A percentile compares a stretch with the other conserved stretches of the same genome.
Evolutionary conservation across 1,140 invertebrate species (phyloP).

Genomic region (Muscidifurax raptorellus): DNA sequence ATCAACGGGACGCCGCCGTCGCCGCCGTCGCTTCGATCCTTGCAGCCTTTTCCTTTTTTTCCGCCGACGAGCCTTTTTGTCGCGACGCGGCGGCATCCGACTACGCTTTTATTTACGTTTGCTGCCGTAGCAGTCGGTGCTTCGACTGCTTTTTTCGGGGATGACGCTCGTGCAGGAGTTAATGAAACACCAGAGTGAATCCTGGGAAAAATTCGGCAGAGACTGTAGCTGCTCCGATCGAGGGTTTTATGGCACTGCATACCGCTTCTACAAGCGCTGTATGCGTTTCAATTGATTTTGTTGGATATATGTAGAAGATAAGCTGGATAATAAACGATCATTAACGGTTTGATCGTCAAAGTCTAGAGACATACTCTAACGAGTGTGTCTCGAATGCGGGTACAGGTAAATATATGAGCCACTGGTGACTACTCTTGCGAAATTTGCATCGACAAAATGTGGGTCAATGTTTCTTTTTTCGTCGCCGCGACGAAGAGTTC

Average conservation of each 20-base stretch:
- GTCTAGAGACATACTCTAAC: background rate
- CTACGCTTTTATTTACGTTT: background rate
- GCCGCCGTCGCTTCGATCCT: background rate
- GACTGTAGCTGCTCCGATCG: too few species aligned
- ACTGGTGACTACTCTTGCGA: background rate
- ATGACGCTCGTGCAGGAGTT: background rate
- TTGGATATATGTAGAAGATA: background rate
- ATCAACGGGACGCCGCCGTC: constrained; percentile 2
- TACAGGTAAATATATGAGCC: background rate
- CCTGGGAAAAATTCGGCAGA: background rate
- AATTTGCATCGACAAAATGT: constrained; percentile 34
- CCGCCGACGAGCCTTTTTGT: background rate
- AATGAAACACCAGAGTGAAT: background rate
- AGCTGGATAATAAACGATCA: background rate
- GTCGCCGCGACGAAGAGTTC: background rate
- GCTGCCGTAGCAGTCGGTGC: background rate
- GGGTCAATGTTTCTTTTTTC: constrained; percentile 25
- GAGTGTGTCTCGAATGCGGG: background rate
- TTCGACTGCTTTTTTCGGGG: background rate
- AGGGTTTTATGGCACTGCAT: too few species aligned
- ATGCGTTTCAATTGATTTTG: background rate
- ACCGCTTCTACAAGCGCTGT: too few species aligned
- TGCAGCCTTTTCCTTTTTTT: background rate
- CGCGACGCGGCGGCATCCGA: background rate
- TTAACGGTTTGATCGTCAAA: background rate